Evolutionary conservation across 1,140 invertebrate genomes (phyloP), one percentile per base, ranked within the genome.

Genomic region (Wiebesia pumilae): DNA sequence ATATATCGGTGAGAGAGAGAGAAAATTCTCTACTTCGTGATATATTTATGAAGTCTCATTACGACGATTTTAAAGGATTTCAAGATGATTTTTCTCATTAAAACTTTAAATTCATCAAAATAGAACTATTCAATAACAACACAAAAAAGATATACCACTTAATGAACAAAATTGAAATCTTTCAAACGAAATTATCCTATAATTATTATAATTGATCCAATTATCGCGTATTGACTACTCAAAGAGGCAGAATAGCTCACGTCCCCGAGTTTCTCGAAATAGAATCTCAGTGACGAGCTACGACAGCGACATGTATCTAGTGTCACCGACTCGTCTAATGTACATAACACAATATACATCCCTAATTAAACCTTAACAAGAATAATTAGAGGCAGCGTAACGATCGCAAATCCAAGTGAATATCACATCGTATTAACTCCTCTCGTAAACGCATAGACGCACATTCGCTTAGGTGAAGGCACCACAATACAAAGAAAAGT

Each of bases 311-410:
- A 51, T 78, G 62, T 78, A 47, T n/a, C 51, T 47, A 33, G 21
- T 33, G 54, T 24, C 54, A 19, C 16, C 3, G 12, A 85, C 0
- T 24, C 38, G 16, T 10, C 9, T 30, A 47, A 47, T 14, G 24
- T 54, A 80, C 58, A 33, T 35, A 85, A 67, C 77, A 30, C 14
- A 47, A 35, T 54, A 65, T 65, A 38, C 24, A 2, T 12, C 19
- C 9, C 12, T 71, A 85, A 80, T 85, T 71, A 71, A 38, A 78
- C 58, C 54, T 12, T 62, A 33, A 54, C 24, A 71, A 24, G 40
- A 43, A 85, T 80, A 85, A 85, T 71, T 69, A 71, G 62, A 0
- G 33, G 79, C 33, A 58, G 58, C 35, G 24, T 71, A 30, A 77
- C 69, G 54, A 84, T 84, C 82, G 1, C 62, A 65, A 33, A 75